phyloP scores from a whole-genome alignment of 2,113 vertebrate genomes.

The Bungarus multicinctus region DNA sequence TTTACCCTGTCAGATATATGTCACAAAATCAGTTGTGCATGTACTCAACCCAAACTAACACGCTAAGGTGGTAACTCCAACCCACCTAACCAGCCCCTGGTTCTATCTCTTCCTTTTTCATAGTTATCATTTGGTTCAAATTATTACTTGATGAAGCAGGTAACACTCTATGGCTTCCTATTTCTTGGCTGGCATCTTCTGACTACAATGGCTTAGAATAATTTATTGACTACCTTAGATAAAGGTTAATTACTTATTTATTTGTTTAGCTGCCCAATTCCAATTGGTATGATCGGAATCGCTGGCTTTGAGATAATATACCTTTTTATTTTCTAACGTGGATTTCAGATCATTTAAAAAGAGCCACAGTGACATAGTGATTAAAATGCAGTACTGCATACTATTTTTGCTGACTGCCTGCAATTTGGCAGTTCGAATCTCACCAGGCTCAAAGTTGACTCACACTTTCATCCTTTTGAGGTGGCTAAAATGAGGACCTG shows the following conservation, averaged over 20 bases:
- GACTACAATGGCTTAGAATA: background rate
- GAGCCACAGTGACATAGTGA: too few species aligned
- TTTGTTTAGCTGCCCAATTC: background rate
- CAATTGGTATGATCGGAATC: background rate
- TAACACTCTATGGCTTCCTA: background rate
- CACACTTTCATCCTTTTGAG: too few species aligned
- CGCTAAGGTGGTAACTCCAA: background rate
- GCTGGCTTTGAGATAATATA: background rate
- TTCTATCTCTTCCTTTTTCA: background rate
- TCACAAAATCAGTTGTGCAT: background rate
- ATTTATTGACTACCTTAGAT: too few species aligned
- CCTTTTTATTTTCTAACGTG: background rate
- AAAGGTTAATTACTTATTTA: background rate
- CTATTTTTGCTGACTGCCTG: too few species aligned
- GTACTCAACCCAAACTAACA: background rate
- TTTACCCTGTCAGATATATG: background rate
- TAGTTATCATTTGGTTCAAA: background rate
- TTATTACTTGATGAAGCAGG: background rate
- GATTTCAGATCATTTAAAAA: background rate
- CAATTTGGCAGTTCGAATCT: too few species aligned
- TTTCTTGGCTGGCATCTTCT: background rate
- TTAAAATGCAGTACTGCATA: too few species aligned
- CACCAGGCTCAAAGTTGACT: too few species aligned
- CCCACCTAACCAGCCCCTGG: accelerated
- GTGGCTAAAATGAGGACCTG: too few species aligned